Percentiles rank a stretch among this genome's conserved stretches.
These are phyloP conservation scores for Muscicapa comitata DNA, from an alignment of 2,797 vertebrate genomes.

Conservation along the genomic window DNA sequence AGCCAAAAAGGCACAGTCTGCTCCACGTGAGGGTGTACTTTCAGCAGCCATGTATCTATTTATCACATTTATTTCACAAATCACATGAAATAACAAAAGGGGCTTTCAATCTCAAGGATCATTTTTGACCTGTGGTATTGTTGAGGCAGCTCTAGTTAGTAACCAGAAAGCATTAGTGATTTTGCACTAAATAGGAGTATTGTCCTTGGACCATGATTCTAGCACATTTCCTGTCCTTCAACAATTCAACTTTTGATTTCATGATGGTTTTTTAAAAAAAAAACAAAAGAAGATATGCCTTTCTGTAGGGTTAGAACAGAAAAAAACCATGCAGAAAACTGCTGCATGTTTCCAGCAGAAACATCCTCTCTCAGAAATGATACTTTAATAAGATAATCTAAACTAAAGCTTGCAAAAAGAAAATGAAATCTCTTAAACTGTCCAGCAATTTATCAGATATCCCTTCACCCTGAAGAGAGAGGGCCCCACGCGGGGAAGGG, in stretches of 20 bases:
- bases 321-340: background rate
- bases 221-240: background rate
- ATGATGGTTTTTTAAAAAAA: background rate
- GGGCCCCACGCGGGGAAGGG: fast-evolving
- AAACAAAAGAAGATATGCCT: background rate
- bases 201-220: background rate
- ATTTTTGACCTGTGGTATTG: background rate
- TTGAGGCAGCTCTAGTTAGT: background rate
- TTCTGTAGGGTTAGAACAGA: background rate
- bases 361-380: background rate
- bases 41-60: background rate
- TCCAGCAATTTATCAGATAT: background rate
- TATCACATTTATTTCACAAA: background rate
- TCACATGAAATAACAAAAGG: background rate
- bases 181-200: background rate
- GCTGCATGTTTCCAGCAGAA: background rate
- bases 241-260: background rate
- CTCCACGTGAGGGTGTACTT: background rate
- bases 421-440: background rate
- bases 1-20: background rate
- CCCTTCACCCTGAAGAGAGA: background rate
- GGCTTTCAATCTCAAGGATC: background rate
- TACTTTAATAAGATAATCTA: background rate
- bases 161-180: background rate
- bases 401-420: background rate